Evolutionary conservation across 2,797 vertebrate genomes (phyloP), one percentile per base, ranked within the genome.

Genomic region (Gymnopithys bicolor): DNA sequence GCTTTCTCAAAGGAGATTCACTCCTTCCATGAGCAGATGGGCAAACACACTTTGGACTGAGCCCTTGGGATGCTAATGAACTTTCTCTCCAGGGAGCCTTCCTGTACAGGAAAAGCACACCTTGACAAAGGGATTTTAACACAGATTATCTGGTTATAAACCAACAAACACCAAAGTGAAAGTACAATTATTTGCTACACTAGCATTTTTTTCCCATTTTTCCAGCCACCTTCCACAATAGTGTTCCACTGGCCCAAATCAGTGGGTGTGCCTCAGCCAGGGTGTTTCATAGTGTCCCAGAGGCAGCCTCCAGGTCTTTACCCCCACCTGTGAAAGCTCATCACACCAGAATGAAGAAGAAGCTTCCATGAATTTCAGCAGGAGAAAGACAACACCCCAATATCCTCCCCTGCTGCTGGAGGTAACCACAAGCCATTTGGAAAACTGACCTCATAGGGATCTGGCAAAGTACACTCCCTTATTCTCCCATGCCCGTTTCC

Each of bases 41-140:
- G 85, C 79, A 94, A 81, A 89, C 28, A 66, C 58, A 75, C 23
- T 93, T 91, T 63, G 74, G 77, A 67, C 66, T 69, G 74, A 88
- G 55, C 59, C 51, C 48, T 90, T 63, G 33, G 45, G 41, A 95
- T 89, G 74, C 86, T 86, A 90, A 95, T 79, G 80, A 79, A 92
- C 69, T 88, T 85, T 84, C 59, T 84, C 90, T 88, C 80, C 88
- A 77, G 86, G 77, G 81, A 95, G 71, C 49, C 84, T 96, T 90
- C 64, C 49, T 70, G 63, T 39, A 87, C 56, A 84, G 67, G n/a
- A 82, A 94, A 89, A 88, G 39, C 52, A 90, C 56, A 82, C 67
- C 60, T 52, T 52, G 25, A 79, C 66, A 93, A 84, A 81, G 41
- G 35, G 33, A 86, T 86, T 86, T 91, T 76, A 88, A 81, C 85